A percentile compares a stretch with the other conserved stretches of the same genome.
These are phyloP conservation scores for Galeopterus variegatus DNA, from an alignment of 2,113 vertebrate species.

Conservation along the genomic window DNA sequence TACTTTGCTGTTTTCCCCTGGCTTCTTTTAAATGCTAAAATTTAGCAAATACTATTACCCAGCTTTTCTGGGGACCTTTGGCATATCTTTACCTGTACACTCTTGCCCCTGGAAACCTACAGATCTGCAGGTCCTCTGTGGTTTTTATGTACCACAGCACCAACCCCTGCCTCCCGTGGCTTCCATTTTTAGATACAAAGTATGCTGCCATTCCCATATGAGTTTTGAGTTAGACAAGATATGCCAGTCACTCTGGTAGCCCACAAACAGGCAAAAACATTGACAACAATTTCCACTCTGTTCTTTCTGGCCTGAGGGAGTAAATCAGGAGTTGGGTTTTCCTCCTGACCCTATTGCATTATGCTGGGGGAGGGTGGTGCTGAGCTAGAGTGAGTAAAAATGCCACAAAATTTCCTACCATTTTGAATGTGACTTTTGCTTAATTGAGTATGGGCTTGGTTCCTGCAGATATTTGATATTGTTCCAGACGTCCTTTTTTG, in stretches of 20 bases:
- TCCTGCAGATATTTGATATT: background rate
- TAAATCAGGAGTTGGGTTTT: background rate
- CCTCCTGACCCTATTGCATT: background rate
- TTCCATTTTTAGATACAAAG: background rate
- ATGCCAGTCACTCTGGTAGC: background rate
- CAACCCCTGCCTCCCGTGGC: background rate
- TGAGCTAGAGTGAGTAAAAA: background rate
- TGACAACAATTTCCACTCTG: background rate
- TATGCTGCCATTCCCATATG: background rate
- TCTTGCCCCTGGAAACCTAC: background rate
- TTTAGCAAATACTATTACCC: background rate
- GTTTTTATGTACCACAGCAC: background rate
- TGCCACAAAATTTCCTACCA: background rate
- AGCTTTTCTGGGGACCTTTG: background rate
- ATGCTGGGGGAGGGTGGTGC: background rate
- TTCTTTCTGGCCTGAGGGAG: background rate
- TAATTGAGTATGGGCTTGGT: background rate
- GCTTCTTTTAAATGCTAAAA: background rate
- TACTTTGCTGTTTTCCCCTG: background rate
- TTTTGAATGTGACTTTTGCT: background rate
- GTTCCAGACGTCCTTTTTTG: background rate
- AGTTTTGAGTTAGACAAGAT: background rate
- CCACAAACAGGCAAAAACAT: background rate
- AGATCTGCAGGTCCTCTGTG: background rate
- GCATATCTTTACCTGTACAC: background rate